Evolutionary conservation across 2,113 vertebrate species (phyloP), one percentile per base, ranked within the genome.

Genomic region (Hymenochirus boettgeri): DNA sequence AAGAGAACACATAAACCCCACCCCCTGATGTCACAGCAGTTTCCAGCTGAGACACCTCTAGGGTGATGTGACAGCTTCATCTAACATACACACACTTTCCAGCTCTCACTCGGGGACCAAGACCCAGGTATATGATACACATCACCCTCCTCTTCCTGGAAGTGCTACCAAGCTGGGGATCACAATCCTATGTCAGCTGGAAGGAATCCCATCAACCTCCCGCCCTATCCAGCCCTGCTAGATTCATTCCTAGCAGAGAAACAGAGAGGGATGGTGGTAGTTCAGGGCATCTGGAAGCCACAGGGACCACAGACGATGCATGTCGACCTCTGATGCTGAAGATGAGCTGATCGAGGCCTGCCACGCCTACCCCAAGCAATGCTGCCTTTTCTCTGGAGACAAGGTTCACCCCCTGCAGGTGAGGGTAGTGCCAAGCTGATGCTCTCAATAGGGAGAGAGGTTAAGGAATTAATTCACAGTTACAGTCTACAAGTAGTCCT

Each of bases 251-350:
- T 42, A 8, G 60, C 61, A 39, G 62, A 71, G 53, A 80, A 65
- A 74, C 81, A 88, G 80, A 89, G 86, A 88, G 96, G 94, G 86
- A 97, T 97, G 96, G 96, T 98, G 87, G 93, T 97, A 56, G 93
- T 97, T 96, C 94, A 72, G 87, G 87, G 70, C 88, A 88, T 70
- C 82, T 77, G 65, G 89, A 91, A 86, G 79, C 71, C 71, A 82
- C 80, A 53, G 90, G 89, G 45, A 83, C 83, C 71, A 79, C 86
- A 72, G 86, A 86, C 81, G 91, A 93, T 89, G 92, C 89, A 82
- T 93, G 92, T 93, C 93, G 77, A 84, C 86, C 82, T 89, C 92
- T 66, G 92, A 92, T 73, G 79, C 85, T 11, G 93, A 95, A 73
- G 93, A 94, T 71, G 93, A 94, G 65, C 81, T 87, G 69, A 85